Evolutionary conservation across 1,140 invertebrate genomes (phyloP), one percentile per base, ranked within the genome.

Genomic region (Orchestia grillus): DNA sequence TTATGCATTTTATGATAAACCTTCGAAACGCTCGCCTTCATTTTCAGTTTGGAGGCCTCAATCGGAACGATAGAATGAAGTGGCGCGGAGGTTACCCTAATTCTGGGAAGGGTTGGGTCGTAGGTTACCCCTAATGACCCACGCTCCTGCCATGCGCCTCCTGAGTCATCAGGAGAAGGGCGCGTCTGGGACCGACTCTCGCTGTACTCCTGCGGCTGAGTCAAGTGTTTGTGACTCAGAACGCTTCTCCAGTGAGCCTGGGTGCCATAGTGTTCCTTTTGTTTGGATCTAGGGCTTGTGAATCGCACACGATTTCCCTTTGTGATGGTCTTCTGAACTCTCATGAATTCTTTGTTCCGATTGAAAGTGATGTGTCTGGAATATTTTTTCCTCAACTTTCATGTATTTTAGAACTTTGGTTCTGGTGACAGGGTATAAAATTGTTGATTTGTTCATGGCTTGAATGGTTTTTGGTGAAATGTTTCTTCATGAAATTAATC

Each of bases 91-190:
- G 88, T 90, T 44, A 44, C 19, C 92, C 11, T 15, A 45, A 19
- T 94, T 94, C 92, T 47, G 6, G 44, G 92, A 94, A 94, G 44
- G 92, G 92, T 45, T 94, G 92, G 92, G 92, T 94, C 92, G 92
- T 44, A 94, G 92, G 92, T 94, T 94, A 94, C 92, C 40, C 88
- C 88, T 90, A 44, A 90, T 90, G n/a, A 90, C 88, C 88, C 88
- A 90, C 88, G 41, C 43, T 90, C 43, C 88, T 90, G 88, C 41
- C 88, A 77, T 90, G 88, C 88, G 36, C 88, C n/a, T 87, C 41
- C 88, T 90, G 88, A 77, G 62, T 77, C 62, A 77, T 77, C 62
- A 8, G 3, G 62, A 77, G 62, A 77, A 77, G 62, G 62, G 62
- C 62, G 11, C 62, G 62, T 23, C 62, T 77, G 62, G 36, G 28